Evolutionary conservation across 2,113 vertebrate species (phyloP), one percentile per base, ranked within the genome.

Genomic region (Pelusios castaneus): DNA sequence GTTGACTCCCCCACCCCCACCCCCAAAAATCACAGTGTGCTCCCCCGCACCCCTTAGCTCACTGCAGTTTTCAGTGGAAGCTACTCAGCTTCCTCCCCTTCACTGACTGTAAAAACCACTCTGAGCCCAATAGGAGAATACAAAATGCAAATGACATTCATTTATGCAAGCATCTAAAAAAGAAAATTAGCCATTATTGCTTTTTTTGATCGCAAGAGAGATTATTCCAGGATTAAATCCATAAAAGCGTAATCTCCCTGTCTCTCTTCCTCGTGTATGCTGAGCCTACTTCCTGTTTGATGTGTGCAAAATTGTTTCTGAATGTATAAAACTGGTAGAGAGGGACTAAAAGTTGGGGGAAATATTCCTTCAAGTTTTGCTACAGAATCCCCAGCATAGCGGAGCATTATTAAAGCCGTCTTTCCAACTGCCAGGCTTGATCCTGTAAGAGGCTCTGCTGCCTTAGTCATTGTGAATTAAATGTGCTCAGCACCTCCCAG

Each of bases 11-110:
- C 58, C 6, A 4, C 29, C 58, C 58, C 14, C 9, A 34, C 58
- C 96, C 94, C 38, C 91, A 91, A 31, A 95, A 95, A 95, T 96
- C 97, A 97, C 96, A 95, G 96, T 96, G 97, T 97, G 97, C 97
- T 92, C 92, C 89, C 89, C 31, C 89, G 91, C 90, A 78, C 79
- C 88, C 16, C 27, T 12, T 0, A 87, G 41, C 91, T 85, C 86
- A 49, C 90, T 51, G 82, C 8, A 3, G 67, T 91, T 89, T 45
- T 47, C 86, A 6, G 6, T 25, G 10, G 73, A 12, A 76, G 94
- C 94, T 88, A 91, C 94, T 94, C 82, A 3, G 5, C 9, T n/a
- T 6, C 12, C 41, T 21, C 41, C 94, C 82, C 9, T 2, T 5
- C 6, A 29, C 92, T 56, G 8, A 2, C 92, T 89, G 24, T 90